Conservation (phyloP, 2,113 vertebrate genomes). For the Mustela lutreola region DNA sequence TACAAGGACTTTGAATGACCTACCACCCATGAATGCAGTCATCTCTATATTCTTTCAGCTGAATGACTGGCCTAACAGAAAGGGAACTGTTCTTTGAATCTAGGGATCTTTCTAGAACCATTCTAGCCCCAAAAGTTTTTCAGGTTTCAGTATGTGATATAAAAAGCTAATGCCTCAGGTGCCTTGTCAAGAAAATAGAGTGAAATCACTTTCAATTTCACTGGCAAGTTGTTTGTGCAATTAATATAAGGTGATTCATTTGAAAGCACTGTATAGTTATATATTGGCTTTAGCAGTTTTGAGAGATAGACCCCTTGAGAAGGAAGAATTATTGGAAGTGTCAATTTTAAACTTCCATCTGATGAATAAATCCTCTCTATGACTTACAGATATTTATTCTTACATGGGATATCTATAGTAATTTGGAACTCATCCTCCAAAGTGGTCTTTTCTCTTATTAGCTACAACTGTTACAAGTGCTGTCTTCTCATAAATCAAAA, state of each 20-base stretch:
- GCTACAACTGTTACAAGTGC: neutral
- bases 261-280: neutral
- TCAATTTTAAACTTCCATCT: neutral
- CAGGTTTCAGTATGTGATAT: neutral
- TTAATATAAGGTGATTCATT: neutral
- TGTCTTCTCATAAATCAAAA: neutral
- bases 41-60: neutral
- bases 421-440: neutral
- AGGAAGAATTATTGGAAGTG: neutral
- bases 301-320: neutral
- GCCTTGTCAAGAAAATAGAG: neutral
- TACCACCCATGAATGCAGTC: constrained; percentile 7
- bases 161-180: neutral
- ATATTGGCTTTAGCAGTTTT: neutral
- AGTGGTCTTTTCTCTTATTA: neutral
- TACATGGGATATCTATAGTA: neutral
- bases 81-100: neutral
- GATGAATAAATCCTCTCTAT: neutral
- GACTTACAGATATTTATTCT: neutral
- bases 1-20: constrained; percentile 79
- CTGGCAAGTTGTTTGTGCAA: neutral
- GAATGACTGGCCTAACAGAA: neutral
- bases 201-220: neutral
- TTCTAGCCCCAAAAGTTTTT: neutral
- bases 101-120: neutral